Evolutionary conservation across 2,113 vertebrate species (phyloP).

Genomic region (Columbina picui): DNA sequence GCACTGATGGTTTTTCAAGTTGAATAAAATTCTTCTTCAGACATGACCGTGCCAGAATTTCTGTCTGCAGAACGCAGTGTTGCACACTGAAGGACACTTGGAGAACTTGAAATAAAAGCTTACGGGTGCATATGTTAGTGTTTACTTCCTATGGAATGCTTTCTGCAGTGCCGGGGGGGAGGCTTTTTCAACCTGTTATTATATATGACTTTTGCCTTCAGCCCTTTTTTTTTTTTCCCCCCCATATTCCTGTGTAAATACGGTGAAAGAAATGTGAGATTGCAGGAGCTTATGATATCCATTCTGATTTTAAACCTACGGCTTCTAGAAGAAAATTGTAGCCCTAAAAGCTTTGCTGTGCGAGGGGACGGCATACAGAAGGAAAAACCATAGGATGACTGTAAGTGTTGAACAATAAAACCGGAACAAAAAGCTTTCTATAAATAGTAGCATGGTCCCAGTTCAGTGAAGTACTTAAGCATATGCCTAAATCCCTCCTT

Average conservation of each 20-base stretch:
- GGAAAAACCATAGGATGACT: constrained; percentile 47
- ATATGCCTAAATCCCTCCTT: constrained; percentile 48
- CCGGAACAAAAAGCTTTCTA: constrained; percentile 29
- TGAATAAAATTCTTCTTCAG: neutral
- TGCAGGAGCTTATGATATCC: neutral
- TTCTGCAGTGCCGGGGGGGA: neutral
- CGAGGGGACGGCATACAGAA: neutral
- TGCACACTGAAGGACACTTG: neutral
- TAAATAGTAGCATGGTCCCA: constrained; percentile 38
- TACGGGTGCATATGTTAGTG: neutral
- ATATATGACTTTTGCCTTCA: neutral
- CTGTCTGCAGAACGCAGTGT: neutral
- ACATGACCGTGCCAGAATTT: neutral
- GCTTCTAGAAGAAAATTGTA: neutral
- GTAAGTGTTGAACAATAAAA: constrained; percentile 37
- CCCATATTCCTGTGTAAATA: neutral
- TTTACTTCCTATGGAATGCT: neutral
- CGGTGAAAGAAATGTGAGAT: neutral
- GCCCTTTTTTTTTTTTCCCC: neutral
- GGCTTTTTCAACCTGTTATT: neutral
- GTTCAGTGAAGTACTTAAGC: constrained; percentile 51
- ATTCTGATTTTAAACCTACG: neutral
- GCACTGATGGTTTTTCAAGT: neutral
- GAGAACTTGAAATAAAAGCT: neutral
- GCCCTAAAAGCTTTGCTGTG: neutral